Percentiles rank a stretch among this genome's conserved stretches.
Evolutionary conservation across 2,797 vertebrate species (phyloP).

Genomic region (Numenius phaeopus): DNA sequence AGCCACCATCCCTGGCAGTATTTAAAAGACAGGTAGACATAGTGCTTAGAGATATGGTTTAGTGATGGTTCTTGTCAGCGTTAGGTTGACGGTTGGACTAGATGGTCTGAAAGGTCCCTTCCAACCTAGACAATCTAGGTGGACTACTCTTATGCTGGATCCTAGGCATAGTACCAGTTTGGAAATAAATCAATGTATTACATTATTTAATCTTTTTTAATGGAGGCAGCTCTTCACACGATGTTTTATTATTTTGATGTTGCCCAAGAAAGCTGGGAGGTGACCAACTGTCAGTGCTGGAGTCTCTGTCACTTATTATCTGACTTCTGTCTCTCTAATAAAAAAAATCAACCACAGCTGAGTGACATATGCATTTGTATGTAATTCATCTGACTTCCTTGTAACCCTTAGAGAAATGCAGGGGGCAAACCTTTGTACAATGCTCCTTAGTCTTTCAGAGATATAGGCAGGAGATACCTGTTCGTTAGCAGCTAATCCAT

Average conservation of each 20-base stretch:
- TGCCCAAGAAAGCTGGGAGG: neutral
- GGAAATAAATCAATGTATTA: neutral
- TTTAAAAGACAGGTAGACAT: too few species aligned
- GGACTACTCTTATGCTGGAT: neutral
- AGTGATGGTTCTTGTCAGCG: too few species aligned
- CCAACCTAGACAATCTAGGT: too few species aligned
- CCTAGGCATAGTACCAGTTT: neutral
- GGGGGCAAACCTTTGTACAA: neutral
- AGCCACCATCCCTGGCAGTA: too few species aligned
- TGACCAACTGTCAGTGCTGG: neutral
- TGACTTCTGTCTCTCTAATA: neutral
- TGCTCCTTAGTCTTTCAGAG: neutral
- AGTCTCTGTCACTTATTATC: neutral
- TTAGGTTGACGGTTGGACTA: too few species aligned
- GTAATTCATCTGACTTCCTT: neutral
- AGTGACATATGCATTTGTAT: neutral
- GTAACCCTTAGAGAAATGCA: neutral
- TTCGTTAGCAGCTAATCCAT: neutral
- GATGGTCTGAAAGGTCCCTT: neutral
- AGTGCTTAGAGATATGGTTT: too few species aligned
- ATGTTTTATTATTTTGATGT: neutral
- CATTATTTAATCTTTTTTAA: neutral
- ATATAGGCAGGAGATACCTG: neutral
- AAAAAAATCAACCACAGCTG: neutral
- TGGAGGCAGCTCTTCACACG: neutral